Conservation (phyloP, 1,140 invertebrate species). For the Mizuhopecten yessoensis region DNA sequence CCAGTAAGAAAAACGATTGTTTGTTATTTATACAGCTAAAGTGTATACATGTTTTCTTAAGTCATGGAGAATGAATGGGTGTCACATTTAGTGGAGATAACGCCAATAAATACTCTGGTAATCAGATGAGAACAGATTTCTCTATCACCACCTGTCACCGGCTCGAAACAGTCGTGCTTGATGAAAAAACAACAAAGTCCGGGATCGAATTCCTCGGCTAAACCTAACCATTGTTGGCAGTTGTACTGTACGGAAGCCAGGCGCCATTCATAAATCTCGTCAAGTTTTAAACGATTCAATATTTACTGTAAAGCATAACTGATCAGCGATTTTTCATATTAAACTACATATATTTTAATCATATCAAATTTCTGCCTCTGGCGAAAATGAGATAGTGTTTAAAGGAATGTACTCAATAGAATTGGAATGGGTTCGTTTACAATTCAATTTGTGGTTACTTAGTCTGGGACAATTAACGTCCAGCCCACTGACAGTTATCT, state of each 20-base stretch:
- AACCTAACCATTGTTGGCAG: not conserved
- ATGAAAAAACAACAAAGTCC: constrained; percentile 6
- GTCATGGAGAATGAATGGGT: constrained; percentile 20
- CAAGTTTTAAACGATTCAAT: constrained; percentile 32
- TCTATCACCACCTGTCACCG: not conserved
- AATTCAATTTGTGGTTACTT: constrained; percentile 9
- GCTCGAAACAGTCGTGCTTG: not conserved
- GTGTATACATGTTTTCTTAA: constrained; percentile 7
- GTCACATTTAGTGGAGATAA: not conserved
- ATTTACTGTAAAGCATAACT: constrained; percentile 7
- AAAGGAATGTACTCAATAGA: not conserved
- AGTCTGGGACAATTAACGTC: not conserved
- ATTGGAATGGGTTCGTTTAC: constrained; percentile 7
- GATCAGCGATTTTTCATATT: not conserved
- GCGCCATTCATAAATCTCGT: constrained; percentile 25
- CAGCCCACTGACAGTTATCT: not conserved
- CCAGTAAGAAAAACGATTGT: not conserved
- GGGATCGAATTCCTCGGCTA: not conserved
- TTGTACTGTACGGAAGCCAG: not conserved
- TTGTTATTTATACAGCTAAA: constrained; percentile 39
- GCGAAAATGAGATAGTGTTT: not conserved
- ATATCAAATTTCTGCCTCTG: not conserved
- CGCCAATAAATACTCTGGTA: not conserved
- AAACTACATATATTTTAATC: constrained; percentile 27
- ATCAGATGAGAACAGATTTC: constrained; percentile 16